Evolutionary conservation across 2,113 vertebrate species (phyloP).

Genomic region (Actenoides lindsayi): DNA sequence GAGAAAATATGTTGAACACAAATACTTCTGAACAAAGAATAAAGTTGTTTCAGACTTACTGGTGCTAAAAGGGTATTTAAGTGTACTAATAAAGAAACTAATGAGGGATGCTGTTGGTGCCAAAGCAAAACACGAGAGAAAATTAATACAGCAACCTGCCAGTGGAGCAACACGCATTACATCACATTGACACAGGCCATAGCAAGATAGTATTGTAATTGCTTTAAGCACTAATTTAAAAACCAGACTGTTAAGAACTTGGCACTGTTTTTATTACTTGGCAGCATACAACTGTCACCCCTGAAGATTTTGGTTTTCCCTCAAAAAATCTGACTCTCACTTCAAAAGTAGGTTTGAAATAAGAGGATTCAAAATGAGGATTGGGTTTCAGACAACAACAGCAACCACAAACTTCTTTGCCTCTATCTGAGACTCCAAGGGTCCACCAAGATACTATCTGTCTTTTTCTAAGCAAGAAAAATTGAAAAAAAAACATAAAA

Average conservation of each 20-base stretch:
- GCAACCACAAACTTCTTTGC: not conserved
- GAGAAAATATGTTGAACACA: constrained; percentile 50
- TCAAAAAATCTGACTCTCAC: not conserved
- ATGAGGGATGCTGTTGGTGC: constrained; percentile 59
- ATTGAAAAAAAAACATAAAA: not conserved
- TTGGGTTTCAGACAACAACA: not conserved
- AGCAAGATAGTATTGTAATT: not conserved
- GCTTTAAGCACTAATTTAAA: not conserved
- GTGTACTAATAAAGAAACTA: constrained; percentile 68
- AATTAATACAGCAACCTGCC: constrained; percentile 22
- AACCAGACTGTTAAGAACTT: not conserved
- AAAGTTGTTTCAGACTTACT: constrained; percentile 64
- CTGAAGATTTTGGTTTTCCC: not conserved
- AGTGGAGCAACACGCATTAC: not conserved
- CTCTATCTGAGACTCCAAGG: not conserved
- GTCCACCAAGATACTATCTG: not conserved
- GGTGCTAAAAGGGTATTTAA: constrained; percentile 62
- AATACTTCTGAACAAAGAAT: constrained; percentile 62
- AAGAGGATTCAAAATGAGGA: not conserved
- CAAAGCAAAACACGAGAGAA: constrained; percentile 48
- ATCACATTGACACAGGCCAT: not conserved
- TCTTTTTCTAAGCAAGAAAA: not conserved
- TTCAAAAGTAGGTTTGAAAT: not conserved
- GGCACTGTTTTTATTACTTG: not conserved
- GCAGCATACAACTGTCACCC: not conserved